These are phyloP conservation scores for Nephrotoma guestfalica DNA, from an alignment of 2,888 invertebrate genomes.

Conservation along the genomic window DNA sequence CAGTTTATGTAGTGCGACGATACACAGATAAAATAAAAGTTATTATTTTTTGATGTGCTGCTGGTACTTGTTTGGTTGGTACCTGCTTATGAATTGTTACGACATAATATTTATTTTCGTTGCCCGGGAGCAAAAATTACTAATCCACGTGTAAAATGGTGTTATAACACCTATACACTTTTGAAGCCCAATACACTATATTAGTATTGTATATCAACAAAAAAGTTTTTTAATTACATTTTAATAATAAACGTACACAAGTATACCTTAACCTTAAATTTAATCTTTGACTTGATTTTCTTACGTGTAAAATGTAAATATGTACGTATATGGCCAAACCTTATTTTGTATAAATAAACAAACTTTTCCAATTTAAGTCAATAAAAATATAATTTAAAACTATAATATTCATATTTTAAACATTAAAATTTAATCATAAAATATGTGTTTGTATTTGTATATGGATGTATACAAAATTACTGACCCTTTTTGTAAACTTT, in stretches of 20 bases:
- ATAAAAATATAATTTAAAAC: not conserved
- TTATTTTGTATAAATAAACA: not conserved
- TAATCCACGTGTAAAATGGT: too few relatives aligned
- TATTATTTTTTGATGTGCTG: too few relatives aligned
- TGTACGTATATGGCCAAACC: not conserved
- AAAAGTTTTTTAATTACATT: not conserved
- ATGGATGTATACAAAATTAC: not conserved
- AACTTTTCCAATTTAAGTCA: not conserved
- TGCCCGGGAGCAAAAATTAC: too few relatives aligned
- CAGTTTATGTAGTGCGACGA: not conserved
- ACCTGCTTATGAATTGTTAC: too few relatives aligned
- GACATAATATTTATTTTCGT: too few relatives aligned
- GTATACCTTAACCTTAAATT: not conserved
- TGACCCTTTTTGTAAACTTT: not conserved
- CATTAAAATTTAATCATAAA: not conserved
- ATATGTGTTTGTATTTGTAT: not conserved
- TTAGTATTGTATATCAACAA: too few relatives aligned
- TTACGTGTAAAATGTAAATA: not conserved
- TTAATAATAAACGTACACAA: not conserved
- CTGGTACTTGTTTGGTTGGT: too few relatives aligned
- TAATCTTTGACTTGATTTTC: not conserved
- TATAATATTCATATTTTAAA: not conserved
- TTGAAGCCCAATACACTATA: too few relatives aligned
- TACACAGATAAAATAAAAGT: too few relatives aligned
- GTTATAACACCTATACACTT: too few relatives aligned